A percentile compares a stretch with the other conserved stretches of the same genome.
These are phyloP conservation scores for Dipus sagitta DNA, from an alignment of 2,797 vertebrate species.

Conservation along the genomic window DNA sequence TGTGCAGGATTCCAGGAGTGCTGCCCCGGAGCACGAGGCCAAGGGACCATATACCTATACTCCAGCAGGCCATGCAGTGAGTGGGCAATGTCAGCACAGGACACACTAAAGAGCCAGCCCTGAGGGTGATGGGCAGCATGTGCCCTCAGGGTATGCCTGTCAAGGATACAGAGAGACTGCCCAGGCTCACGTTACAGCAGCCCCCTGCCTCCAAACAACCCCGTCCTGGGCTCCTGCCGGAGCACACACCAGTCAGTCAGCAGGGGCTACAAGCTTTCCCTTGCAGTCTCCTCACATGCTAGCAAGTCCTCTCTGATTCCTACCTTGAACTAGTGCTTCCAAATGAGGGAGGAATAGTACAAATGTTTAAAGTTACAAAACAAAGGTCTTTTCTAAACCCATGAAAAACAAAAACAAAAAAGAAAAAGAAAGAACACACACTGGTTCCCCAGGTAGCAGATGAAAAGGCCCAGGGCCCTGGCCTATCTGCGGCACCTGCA, in stretches of 20 bases:
- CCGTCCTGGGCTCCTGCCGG: not conserved
- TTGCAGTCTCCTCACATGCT: not conserved
- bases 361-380: not conserved
- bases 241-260: not conserved
- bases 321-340: not conserved
- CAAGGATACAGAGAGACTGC: not conserved
- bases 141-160: too few species aligned
- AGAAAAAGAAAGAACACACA: not conserved
- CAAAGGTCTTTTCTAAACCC: not conserved
- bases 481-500: fast-evolving
- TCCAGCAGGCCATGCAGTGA: not conserved
- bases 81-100: fast-evolving
- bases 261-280: not conserved
- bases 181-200: not conserved
- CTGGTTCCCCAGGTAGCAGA: not conserved
- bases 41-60: not conserved
- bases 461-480: fast-evolving
- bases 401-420: not conserved
- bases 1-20: not conserved
- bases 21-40: not conserved
- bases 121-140: not conserved
- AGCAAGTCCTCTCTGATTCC: not conserved
- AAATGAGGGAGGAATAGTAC: not conserved
- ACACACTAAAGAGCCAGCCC: not conserved
- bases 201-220: not conserved